Evolutionary conservation across 2,113 vertebrate genomes (phyloP), one percentile per base, ranked within the genome.

Genomic region (Petroica traversi): DNA sequence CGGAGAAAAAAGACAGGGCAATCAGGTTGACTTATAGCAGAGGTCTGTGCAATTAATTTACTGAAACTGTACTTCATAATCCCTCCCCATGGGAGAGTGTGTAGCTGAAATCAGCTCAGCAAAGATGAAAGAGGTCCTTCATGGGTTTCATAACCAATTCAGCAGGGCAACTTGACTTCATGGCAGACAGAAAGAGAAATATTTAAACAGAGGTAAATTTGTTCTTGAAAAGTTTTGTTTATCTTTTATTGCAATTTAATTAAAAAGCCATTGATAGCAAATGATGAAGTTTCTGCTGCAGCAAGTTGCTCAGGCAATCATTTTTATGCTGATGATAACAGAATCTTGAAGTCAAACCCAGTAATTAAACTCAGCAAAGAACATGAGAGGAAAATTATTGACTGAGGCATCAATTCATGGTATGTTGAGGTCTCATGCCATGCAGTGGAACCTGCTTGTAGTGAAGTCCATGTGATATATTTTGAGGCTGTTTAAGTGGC

Each of bases 181-280:
- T 8, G 11, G 15, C 15, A 68, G 17, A 29, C 3, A 75, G 74
- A 78, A 69, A 22, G 15, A 84, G 63, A 71, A 89, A 83, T 89
- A 73, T 54, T 54, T 89, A 45, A 85, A 76, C 33, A 81, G 64
- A 43, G 19, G 54, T 23, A 24, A 38, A 81, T 75, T 74, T 93
- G 15, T 11, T 88, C 83, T 57, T 45, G 29, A 57, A 68, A 75
- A 85, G 12, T 57, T 89, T 86, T 88, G 66, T 89, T 93, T 95
- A 62, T 69, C 75, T 92, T 95, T 72, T 68, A 81, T 84, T 94
- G 33, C 20, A 83, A 76, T 79, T 95, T 69, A 82, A 91, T 95
- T 89, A 66, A 75, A 92, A 89, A 74, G 11, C 8, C 43, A 57
- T 36, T 90, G 48, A 81, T 63, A 88, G 19, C 51, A 88, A 88